phyloP scores from a whole-genome alignment of 1,140 invertebrate genomes.

The Ericerus pela region DNA sequence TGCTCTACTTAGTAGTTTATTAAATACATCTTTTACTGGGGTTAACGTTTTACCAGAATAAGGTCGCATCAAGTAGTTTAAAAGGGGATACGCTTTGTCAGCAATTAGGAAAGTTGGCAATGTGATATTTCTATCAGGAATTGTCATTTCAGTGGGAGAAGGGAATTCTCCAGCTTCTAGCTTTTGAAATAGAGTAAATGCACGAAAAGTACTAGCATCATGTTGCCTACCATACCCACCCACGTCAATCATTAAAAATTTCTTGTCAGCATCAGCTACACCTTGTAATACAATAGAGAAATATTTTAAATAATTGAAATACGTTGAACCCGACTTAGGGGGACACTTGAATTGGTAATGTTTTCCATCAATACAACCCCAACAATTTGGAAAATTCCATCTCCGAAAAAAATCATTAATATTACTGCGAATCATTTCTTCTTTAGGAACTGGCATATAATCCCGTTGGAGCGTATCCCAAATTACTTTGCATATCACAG shows the following conservation, averaged over 20 bases:
- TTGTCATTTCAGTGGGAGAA: conserved; percentile 22
- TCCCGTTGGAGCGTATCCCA: no score
- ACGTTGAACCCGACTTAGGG: conserved; percentile 30
- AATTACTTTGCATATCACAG: no score
- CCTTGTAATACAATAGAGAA: no score
- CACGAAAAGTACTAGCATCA: conserved; percentile 28
- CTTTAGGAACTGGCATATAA: no score
- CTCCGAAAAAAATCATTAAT: no score
- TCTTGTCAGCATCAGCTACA: conserved; percentile 29
- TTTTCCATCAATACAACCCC: conserved; percentile 35
- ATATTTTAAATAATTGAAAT: conserved; percentile 33
- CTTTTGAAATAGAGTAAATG: conserved; percentile 13
- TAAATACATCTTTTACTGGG: conserved; percentile 25
- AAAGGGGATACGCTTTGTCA: conserved; percentile 27
- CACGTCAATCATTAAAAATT: conserved; percentile 28
- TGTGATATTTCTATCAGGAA: conserved; percentile 13
- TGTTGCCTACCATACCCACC: conserved; percentile 25
- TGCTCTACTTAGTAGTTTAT: conserved; percentile 30
- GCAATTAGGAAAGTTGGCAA: conserved; percentile 23
- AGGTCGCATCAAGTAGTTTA: conserved; percentile 25
- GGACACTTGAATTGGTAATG: conserved; percentile 33
- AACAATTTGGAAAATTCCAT: conserved; percentile 30
- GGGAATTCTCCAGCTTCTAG: conserved; percentile 12
- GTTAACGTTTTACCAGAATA: conserved; percentile 22
- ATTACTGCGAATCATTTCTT: no score